These are phyloP conservation scores for Leucoptera coffeella DNA, from an alignment of 2,888 invertebrate species.

Conservation along the genomic window DNA sequence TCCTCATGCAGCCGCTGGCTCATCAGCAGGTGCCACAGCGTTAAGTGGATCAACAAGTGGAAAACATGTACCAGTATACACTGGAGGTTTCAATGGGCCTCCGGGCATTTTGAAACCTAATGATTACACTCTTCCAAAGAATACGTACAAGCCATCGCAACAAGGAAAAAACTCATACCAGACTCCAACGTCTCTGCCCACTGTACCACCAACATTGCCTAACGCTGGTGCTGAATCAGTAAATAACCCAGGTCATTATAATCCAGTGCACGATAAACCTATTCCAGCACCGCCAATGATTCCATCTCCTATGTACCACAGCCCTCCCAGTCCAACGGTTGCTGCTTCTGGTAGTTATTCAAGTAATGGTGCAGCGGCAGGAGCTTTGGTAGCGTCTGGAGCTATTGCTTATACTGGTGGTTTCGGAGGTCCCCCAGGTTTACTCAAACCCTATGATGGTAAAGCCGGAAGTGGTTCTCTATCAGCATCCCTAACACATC, in stretches of 20 bases:
- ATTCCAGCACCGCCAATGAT: background rate
- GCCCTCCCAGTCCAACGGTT: too few species aligned
- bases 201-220: background rate
- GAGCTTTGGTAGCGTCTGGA: slow-evolving; percentile 15
- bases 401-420: slow-evolving; percentile 27
- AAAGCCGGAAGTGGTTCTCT: slow-evolving; percentile 12
- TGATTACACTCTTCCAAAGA: slow-evolving; percentile 5
- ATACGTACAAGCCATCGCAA: slow-evolving; percentile 5
- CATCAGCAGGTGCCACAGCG: background rate
- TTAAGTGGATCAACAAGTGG: slow-evolving; percentile 7
- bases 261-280: background rate
- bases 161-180: slow-evolving; percentile 5
- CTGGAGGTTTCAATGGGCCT: slow-evolving; percentile 17
- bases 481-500: background rate
- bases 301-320: background rate
- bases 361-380: slow-evolving; percentile 9
- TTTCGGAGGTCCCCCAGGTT: slow-evolving; percentile 39
- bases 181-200: slow-evolving; percentile 5
- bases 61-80: slow-evolving; percentile 12
- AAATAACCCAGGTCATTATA: background rate
- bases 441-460: slow-evolving; percentile 25
- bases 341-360: too few species aligned
- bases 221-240: background rate
- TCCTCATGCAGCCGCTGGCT: background rate
- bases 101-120: slow-evolving; percentile 8